Conservation (phyloP, 2,888 invertebrate genomes). For the Xestobium rufovillosum region DNA sequence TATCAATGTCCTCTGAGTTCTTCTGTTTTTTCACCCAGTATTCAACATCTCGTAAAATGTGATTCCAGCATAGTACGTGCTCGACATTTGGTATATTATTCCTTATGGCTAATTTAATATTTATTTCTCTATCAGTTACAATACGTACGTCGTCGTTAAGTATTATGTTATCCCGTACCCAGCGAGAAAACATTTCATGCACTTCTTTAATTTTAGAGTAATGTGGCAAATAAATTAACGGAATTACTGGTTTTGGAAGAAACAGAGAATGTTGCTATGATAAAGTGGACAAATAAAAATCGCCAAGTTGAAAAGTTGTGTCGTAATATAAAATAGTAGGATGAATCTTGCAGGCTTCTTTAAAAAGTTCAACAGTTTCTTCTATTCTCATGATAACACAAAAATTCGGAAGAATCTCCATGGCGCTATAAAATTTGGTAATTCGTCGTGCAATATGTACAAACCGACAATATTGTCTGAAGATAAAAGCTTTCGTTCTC, state of each 20-base stretch:
- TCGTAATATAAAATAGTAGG: constrained; percentile 7
- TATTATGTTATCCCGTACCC: constrained; percentile 5
- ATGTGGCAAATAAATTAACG: constrained; percentile 8
- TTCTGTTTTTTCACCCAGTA: constrained; percentile 7
- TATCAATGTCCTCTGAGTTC: constrained; percentile 4
- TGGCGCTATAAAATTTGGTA: constrained; percentile 2
- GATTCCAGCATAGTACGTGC: constrained; percentile 6
- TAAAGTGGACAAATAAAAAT: constrained; percentile 10
- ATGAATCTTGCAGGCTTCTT: neutral
- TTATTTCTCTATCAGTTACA: constrained; percentile 12
- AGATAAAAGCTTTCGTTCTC: constrained; percentile 10
- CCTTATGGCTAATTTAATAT: constrained; percentile 7
- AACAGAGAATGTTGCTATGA: constrained; percentile 9
- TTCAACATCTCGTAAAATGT: constrained; percentile 8
- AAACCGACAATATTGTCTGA: constrained; percentile 9
- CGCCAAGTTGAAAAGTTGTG: constrained; percentile 13
- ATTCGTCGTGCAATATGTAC: constrained; percentile 7
- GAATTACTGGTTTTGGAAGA: constrained; percentile 9
- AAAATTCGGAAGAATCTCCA: constrained; percentile 8
- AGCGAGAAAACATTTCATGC: constrained; percentile 8
- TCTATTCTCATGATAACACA: constrained; percentile 4
- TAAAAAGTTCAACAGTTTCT: constrained; percentile 1
- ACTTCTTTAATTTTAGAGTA: constrained; percentile 8
- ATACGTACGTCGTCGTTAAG: constrained; percentile 3
- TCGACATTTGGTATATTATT: constrained; percentile 3